Evolutionary conservation across 2,797 vertebrate genomes (phyloP).

Genomic region (Dipus sagitta): DNA sequence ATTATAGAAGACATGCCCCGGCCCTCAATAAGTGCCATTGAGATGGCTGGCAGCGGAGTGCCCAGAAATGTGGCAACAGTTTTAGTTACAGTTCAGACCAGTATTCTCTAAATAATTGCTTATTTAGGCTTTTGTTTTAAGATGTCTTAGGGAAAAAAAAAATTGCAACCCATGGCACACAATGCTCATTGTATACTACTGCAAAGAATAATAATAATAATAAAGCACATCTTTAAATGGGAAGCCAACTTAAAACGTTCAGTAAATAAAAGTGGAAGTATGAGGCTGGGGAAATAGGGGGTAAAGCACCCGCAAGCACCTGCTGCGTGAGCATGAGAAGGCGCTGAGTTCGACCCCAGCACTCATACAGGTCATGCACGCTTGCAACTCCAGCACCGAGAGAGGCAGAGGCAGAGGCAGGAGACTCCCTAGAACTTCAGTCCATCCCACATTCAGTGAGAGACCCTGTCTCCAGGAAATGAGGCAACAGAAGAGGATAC

Average conservation of each 20-base stretch:
- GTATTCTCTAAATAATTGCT: background rate
- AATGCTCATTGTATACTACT: background rate
- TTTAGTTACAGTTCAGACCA: background rate
- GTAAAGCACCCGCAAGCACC: too few relatives aligned
- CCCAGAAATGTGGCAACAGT: background rate
- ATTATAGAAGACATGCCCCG: background rate
- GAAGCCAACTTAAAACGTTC: background rate
- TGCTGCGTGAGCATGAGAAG: too few relatives aligned
- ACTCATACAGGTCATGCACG: too few relatives aligned
- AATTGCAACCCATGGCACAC: background rate
- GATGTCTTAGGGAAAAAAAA: background rate
- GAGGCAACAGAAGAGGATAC: too few relatives aligned
- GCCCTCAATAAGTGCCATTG: background rate
- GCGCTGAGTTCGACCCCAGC: too few relatives aligned
- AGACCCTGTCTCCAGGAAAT: too few relatives aligned
- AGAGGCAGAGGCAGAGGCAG: too few relatives aligned
- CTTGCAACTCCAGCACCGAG: too few relatives aligned
- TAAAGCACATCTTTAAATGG: background rate
- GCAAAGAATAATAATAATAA: background rate
- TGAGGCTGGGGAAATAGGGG: too few relatives aligned
- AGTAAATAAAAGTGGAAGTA: background rate
- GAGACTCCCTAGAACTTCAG: too few relatives aligned
- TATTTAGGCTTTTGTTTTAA: slow-evolving; percentile 18
- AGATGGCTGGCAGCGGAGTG: background rate
- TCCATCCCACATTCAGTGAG: too few relatives aligned